A percentile compares a stretch with the other conserved stretches of the same genome.
These are phyloP conservation scores for Acanthornis magna DNA, from an alignment of 2,797 vertebrate species.

Conservation along the genomic window DNA sequence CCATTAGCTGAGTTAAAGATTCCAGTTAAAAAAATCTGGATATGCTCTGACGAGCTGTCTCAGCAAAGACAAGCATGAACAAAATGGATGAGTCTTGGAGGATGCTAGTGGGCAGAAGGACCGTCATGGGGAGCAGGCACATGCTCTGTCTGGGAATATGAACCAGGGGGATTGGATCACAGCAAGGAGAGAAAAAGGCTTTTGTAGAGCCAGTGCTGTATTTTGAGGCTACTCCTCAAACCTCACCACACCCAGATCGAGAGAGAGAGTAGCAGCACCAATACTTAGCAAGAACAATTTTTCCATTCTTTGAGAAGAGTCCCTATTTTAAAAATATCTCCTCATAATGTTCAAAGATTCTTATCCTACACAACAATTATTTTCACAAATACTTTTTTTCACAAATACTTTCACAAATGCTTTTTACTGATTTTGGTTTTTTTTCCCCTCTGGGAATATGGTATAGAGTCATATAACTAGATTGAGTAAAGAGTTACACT, in stretches of 20 bases:
- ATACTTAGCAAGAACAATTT: neutral
- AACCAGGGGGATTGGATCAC: neutral
- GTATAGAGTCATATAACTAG: neutral
- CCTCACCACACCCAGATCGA: neutral
- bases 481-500: neutral
- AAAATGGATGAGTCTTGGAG: neutral
- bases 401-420: too few relatives aligned
- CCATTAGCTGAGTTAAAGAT: neutral
- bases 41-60: neutral
- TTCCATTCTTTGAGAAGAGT: neutral
- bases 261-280: neutral
- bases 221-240: neutral
- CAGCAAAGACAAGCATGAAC: neutral
- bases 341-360: neutral
- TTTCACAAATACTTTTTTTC: too few relatives aligned
- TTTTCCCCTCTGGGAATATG: neutral
- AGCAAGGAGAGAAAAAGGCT: neutral
- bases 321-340: neutral
- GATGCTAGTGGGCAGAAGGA: neutral
- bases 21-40: neutral
- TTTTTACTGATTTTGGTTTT: neutral
- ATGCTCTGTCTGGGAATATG: neutral
- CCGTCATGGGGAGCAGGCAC: neutral
- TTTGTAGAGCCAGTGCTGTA: too few relatives aligned
- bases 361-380: neutral